Evolutionary conservation across 2,113 vertebrate genomes (phyloP).

Genomic region (Azemiops feae): DNA sequence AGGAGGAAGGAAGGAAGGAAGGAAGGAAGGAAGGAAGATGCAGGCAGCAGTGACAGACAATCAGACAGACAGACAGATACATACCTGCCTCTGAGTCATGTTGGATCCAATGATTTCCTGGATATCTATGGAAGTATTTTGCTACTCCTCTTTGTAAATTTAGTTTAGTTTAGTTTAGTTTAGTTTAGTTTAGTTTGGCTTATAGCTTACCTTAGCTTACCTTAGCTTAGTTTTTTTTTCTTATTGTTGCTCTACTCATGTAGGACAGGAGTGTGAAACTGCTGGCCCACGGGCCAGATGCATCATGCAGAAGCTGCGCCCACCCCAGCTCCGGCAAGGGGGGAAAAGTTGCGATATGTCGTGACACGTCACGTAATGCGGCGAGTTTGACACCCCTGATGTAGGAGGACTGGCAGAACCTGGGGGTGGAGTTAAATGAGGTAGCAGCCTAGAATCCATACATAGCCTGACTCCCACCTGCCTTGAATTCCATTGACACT

Average conservation of each 20-base stretch:
- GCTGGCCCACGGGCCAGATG: no score
- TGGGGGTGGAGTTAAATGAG: background rate
- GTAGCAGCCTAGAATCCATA: background rate
- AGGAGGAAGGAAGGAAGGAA: no score
- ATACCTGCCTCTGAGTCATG: background rate
- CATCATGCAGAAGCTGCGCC: no score
- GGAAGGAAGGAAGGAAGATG: no score
- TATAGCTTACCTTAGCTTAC: no score
- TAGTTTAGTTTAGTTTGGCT: background rate
- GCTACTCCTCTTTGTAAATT: background rate
- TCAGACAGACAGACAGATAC: background rate
- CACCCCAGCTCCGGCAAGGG: no score
- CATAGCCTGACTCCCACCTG: background rate
- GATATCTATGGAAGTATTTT: background rate
- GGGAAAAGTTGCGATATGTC: no score
- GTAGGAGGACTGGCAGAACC: background rate
- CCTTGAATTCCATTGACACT: background rate
- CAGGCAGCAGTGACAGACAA: no score
- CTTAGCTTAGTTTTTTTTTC: background rate
- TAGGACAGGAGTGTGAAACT: no score
- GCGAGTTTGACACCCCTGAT: no score
- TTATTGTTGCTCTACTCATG: background rate
- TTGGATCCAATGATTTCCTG: background rate
- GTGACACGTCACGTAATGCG: no score
- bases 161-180: background rate